Evolutionary conservation across 1,140 invertebrate species (phyloP), one percentile per base, ranked within the genome.

Genomic region (Protaetia brevitarsis): DNA sequence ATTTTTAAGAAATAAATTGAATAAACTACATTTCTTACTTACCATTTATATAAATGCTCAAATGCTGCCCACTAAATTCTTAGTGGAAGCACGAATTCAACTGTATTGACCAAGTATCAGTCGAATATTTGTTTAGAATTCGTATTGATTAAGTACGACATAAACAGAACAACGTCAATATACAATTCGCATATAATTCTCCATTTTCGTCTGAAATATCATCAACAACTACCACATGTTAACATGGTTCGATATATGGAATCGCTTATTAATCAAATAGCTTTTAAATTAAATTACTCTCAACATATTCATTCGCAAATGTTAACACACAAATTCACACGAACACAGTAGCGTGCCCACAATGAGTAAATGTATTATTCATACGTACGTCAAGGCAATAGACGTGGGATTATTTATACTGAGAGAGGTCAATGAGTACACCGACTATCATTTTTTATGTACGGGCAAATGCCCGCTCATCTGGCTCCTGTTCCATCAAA

Each of bases 351-450:
- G 16, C 41, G 41, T 51, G 26, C 16, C 5, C 26, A 51, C 41
- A 51, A 51, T 51, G 41, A 51, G 41, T 23, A 19, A 51, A 51
- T 51, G 41, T 51, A 51, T 51, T 51, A 51, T 51, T 51, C 41
- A 51, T 51, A 51, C 16, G 41, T 3, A 51, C 41, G 41, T 51
- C 41, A 51, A 51, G 41, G 41, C 41, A 51, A 51, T 51, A 10
- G 41, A 51, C 41, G 41, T 51, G 41, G 41, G 41, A 51, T 51
- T 51, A 21, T 51, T 51, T 51, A 51, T 51, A 51, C 41, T 51
- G 41, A 51, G 41, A 19, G 41, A 51, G 41, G 41, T 51, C 41
- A 51, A 51, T 19, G n/a, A 51, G 41, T 51, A 51, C 26, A 51
- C 19, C 41, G 41, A 51, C 19, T 51, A 51, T 51, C 41, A 51